These are phyloP conservation scores for Morone saxatilis DNA, from an alignment of 2,113 vertebrate genomes.

Conservation along the genomic window DNA sequence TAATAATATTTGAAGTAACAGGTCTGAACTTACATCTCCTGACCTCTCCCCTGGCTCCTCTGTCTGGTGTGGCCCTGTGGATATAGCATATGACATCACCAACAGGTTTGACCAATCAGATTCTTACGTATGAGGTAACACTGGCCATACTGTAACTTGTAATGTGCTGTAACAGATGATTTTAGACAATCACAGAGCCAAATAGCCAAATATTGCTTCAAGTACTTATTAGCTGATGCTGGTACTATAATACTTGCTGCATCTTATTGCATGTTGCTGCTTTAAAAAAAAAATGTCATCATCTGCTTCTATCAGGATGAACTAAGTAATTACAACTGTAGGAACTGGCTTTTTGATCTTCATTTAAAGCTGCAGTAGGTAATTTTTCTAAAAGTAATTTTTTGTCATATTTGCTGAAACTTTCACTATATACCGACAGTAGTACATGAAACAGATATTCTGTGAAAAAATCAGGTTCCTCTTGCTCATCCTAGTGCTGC, in stretches of 20 bases:
- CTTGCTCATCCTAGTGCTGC: too few species aligned
- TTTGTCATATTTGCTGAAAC: too few species aligned
- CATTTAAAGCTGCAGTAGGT: neutral
- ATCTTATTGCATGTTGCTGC: neutral
- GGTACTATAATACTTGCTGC: too few species aligned
- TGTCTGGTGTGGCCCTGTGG: constrained; percentile 57
- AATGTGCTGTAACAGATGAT: neutral
- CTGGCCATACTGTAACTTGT: neutral
- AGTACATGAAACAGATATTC: too few species aligned
- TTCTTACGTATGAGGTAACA: neutral
- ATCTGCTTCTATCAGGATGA: neutral
- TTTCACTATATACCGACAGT: too few species aligned
- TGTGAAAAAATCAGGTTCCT: too few species aligned
- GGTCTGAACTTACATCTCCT: constrained; percentile 57
- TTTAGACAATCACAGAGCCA: neutral
- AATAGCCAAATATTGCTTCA: too few species aligned
- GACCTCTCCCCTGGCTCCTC: constrained; percentile 68
- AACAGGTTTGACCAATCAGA: neutral
- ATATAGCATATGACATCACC: constrained; percentile 18
- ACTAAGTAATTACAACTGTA: neutral
- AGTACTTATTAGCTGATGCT: too few species aligned
- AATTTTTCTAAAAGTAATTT: too few species aligned
- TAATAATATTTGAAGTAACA: too few species aligned
- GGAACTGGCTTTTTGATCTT: neutral
- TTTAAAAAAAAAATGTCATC: neutral